Base-by-base conservation (phyloP, 2,888 invertebrate genomes). In the Nesidiocoris tenuis region DNA sequence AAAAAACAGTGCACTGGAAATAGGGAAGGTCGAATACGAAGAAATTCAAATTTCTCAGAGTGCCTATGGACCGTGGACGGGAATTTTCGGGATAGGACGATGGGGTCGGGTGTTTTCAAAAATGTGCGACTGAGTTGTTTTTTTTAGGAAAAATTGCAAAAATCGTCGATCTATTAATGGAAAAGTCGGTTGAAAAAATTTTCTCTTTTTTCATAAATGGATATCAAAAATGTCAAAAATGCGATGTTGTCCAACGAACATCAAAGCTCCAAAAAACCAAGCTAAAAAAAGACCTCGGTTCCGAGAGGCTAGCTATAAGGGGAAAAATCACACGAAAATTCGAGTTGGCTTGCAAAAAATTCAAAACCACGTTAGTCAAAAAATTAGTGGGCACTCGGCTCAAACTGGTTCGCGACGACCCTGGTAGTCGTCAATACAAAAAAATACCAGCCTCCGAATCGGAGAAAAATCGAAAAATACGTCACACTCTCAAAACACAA, bases 51-150 rank as follows among this genome's bases (percentile, higher is more conserved):
- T 74, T 74, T 65, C n/a, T 7, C 65, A 61, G 55, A 68, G 63
- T 72, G 74, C 61, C 74, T 67, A 68, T 39, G 39, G 61, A 65
- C 12, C 23, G 17, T 22, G 61, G 71, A 23, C 12, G 56, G 56
- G 17, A 59, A 56, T 1, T 19, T 68, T 24, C 1, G 23, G 71
- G 59, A 55, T 16, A 55, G 64, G 55, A 54, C 21, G 16, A 19
- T 54, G 61, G 24, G 5, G 16, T 12, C 23, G 64, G 65, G 16
- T 74, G 23, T 63, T 72, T 63, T 25, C 17, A 65, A 64, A 64
- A 74, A 64, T 55, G 59, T 65, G 74, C 74, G 78, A 78, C 77
- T 78, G 78, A 78, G 78, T 78, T 76, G 76, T 76, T 65, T 54
- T 61, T 21, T 54, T 61, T 21, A 57, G 57, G 67, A 70, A 66